Evolutionary conservation across 2,888 invertebrate genomes (phyloP), one percentile per base, ranked within the genome.

Genomic region (Polymixis flavicincta): DNA sequence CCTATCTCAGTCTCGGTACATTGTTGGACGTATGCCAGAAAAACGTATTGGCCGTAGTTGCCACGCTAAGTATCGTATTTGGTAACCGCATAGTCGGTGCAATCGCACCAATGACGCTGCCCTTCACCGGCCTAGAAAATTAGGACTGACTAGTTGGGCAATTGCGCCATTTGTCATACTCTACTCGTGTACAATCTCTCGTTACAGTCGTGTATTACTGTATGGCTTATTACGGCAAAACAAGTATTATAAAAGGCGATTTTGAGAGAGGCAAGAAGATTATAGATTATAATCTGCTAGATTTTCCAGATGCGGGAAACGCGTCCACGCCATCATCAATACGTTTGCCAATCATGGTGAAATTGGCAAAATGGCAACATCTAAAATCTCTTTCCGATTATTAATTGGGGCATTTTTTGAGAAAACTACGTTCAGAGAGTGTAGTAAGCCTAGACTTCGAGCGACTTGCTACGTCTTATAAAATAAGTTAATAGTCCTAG

Each of bases 121-220:
- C 69, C 83, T 81, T 81, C 73, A 73, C 83, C 19, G 69, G 48
- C 80, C 57, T 81, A 79, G 73, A 83, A 69, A 66, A 78, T 73
- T 70, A 54, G 60, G 11, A 66, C 25, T 72, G 55, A 25, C 67
- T 22, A 37, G 52, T 83, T 69, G 28, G 42, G 55, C n/a, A 32
- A 65, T 83, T 65, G 64, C 14, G 32, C 37, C 25, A 61, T 78
- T 72, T 25, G 57, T 67, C 48, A 50, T 68, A 50, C 4, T 50
- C 25, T 50, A 63, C n/a, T n/a, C n/a, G n/a, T n/a, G n/a, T n/a
- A n/a, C n/a, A n/a, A n/a, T n/a, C n/a, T n/a, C n/a, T n/a, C n/a
- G n/a, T 82, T 65, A 64, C n/a, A 32, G 55, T 71, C 3, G 13
- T 66, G 60, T 50, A 28, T 32, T 60, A 54, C 14, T 7, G 54